A percentile compares a stretch with the other conserved stretches of the same genome.
These are phyloP conservation scores for Scaptomyza reducta DNA, from an alignment of 2,888 invertebrate species.

Conservation along the genomic window DNA sequence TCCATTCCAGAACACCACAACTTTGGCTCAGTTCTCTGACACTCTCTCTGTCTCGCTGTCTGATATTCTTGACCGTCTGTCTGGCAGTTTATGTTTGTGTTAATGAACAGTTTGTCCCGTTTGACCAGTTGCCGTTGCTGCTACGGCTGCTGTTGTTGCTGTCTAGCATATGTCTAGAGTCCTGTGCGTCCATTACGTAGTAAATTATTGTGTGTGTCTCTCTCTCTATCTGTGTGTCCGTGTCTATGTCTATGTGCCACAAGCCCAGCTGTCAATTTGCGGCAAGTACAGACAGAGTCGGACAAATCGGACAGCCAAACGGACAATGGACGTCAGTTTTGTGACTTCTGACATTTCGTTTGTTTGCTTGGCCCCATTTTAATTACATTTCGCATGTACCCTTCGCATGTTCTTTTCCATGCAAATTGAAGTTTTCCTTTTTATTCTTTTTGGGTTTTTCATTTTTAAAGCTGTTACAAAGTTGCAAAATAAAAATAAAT, in stretches of 20 bases:
- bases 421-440: slow-evolving; percentile 30
- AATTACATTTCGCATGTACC: slow-evolving; percentile 63
- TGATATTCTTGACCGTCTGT: slow-evolving; percentile 24
- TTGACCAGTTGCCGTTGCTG: background rate
- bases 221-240: slow-evolving; percentile 38
- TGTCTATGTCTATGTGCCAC: slow-evolving; percentile 11
- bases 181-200: slow-evolving; percentile 69
- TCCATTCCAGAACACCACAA: slow-evolving; percentile 12
- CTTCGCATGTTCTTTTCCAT: slow-evolving; percentile 21
- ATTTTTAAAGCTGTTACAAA: slow-evolving; percentile 53
- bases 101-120: slow-evolving; percentile 67
- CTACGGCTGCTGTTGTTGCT: slow-evolving; percentile 24
- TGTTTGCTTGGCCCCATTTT: slow-evolving; percentile 56
- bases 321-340: slow-evolving; percentile 32
- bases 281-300: slow-evolving; percentile 30
- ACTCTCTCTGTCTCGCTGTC: background rate
- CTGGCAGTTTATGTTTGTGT: slow-evolving; percentile 76
- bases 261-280: slow-evolving; percentile 63
- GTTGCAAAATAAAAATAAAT: slow-evolving; percentile 55
- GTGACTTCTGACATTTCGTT: slow-evolving; percentile 74
- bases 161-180: slow-evolving; percentile 63
- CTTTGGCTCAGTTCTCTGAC: slow-evolving; percentile 12
- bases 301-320: slow-evolving; percentile 25
- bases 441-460: slow-evolving; percentile 3
- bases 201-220: slow-evolving; percentile 72